Conservation (phyloP, 2,113 vertebrate species). For the Lagopus leucura region DNA sequence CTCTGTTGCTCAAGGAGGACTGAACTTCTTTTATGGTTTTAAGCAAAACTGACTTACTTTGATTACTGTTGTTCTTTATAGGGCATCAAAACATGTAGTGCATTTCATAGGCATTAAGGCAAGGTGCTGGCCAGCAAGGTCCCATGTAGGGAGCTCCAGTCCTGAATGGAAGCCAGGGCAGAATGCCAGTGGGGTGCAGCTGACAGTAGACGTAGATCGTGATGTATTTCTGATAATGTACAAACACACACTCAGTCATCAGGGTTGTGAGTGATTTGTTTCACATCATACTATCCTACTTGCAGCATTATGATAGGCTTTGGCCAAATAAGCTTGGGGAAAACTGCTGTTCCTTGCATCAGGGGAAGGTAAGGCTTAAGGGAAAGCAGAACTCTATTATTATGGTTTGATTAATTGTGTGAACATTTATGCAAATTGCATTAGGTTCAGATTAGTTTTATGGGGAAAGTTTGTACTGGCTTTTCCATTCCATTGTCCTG, state of each 20-base stretch:
- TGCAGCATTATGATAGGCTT: neutral
- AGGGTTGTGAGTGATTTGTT: neutral
- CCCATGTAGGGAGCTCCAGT: neutral
- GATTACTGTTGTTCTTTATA: neutral
- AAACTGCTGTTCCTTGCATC: neutral
- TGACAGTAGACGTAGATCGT: neutral
- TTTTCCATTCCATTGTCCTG: neutral
- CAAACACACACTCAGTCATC: neutral
- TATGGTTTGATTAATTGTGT: neutral
- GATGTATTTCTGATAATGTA: slow-evolving; percentile 2
- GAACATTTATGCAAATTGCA: neutral
- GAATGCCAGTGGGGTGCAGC: neutral
- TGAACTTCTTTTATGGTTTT: neutral
- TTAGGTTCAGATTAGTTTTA: neutral
- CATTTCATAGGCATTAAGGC: slow-evolving; percentile 2
- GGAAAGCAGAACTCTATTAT: neutral
- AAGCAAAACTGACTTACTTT: neutral
- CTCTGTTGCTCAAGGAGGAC: neutral
- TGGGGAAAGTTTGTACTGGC: neutral
- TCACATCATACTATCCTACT: neutral
- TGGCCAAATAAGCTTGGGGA: neutral
- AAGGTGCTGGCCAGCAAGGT: neutral
- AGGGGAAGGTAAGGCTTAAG: neutral
- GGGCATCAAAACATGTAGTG: neutral
- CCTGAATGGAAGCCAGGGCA: neutral